Evolutionary conservation across 2,888 invertebrate species (phyloP).

Genomic region (Metalampra italica): DNA sequence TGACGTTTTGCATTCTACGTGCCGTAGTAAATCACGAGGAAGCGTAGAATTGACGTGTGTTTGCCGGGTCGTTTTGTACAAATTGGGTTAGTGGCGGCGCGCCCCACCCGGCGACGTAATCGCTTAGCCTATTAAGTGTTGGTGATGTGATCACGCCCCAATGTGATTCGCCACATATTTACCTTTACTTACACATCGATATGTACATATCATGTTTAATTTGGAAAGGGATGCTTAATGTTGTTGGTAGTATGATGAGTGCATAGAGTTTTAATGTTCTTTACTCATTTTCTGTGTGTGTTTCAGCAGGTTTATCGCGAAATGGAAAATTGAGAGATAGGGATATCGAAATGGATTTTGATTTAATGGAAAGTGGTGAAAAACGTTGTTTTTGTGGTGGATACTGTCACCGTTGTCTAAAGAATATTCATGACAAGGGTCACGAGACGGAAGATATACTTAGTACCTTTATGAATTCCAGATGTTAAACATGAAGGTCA

Average conservation of each 20-base stretch:
- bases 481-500: too few relatives aligned
- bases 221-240: neutral
- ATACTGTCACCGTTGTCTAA: too few relatives aligned
- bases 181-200: constrained; percentile 42
- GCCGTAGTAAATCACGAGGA: constrained; percentile 55
- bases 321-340: too few relatives aligned
- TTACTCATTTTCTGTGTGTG: too few relatives aligned
- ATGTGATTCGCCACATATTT: constrained; percentile 57
- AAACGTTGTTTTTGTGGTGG: too few relatives aligned
- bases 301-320: too few relatives aligned
- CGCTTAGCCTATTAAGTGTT: constrained; percentile 56
- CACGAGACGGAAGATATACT: too few relatives aligned
- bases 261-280: too few relatives aligned
- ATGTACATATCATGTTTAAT: constrained; percentile 26
- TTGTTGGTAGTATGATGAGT: neutral
- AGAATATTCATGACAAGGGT: too few relatives aligned
- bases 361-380: too few relatives aligned
- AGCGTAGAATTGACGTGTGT: constrained; percentile 55
- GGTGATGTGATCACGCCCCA: constrained; percentile 54
- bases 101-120: constrained; percentile 53
- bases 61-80: constrained; percentile 61
- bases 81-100: constrained; percentile 67
- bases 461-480: too few relatives aligned
- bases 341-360: too few relatives aligned
- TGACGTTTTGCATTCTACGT: constrained; percentile 40